Evolutionary conservation across 2,797 vertebrate species (phyloP).

Genomic region (Brotogeris chrysoptera): DNA sequence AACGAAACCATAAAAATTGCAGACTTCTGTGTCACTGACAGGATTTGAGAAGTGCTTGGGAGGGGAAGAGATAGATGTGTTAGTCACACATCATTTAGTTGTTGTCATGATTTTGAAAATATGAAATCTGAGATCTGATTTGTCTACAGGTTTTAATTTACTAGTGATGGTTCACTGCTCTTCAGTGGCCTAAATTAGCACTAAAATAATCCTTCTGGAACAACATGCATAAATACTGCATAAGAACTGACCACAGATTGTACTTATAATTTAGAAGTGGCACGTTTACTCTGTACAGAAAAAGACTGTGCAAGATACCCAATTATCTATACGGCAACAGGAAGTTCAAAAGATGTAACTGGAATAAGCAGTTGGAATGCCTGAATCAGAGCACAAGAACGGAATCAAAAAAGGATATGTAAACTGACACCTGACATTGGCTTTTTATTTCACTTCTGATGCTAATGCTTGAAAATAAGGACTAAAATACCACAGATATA

Average conservation of each 20-base stretch:
- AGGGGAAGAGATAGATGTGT: neutral
- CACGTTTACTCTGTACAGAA: neutral
- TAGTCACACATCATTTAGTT: constrained; percentile 2
- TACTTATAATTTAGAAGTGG: neutral
- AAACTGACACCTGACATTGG: neutral
- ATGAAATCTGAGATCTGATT: neutral
- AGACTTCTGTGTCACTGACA: neutral
- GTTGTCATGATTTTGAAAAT: neutral
- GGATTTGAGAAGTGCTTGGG: neutral
- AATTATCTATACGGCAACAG: neutral
- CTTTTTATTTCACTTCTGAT: neutral
- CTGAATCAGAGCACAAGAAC: neutral
- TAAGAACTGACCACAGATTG: neutral
- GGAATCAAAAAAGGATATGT: neutral
- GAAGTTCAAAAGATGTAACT: constrained; percentile 32
- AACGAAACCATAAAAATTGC: constrained; percentile 11
- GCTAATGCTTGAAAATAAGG: constrained; percentile 1
- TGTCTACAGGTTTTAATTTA: constrained; percentile 12
- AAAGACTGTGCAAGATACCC: neutral
- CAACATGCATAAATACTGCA: neutral
- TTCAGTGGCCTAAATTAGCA: neutral
- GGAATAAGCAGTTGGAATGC: constrained; percentile 29
- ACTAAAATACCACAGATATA: neutral
- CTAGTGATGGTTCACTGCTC: neutral
- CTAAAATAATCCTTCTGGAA: constrained; percentile 18